Evolutionary conservation across 2,888 invertebrate species (phyloP).

Genomic region (Spodoptera exigua): DNA sequence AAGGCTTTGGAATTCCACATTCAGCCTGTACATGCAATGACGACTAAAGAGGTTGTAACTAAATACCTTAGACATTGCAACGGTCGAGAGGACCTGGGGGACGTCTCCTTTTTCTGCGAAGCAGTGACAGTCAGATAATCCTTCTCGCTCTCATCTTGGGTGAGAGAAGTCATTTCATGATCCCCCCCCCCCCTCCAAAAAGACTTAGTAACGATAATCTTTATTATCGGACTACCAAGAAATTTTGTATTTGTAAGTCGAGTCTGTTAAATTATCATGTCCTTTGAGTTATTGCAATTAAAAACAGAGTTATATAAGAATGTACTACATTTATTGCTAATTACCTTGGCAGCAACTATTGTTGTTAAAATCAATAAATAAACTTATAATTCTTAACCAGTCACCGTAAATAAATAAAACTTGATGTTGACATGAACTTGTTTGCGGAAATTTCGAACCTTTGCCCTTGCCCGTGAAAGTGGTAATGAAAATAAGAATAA

Average conservation of each 20-base stretch:
- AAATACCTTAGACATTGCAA: slow-evolving; percentile 1
- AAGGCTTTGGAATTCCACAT: no score
- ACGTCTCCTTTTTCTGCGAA: no score
- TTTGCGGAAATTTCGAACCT: slow-evolving; percentile 33
- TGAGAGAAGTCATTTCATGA: no score
- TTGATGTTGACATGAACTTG: slow-evolving; percentile 16
- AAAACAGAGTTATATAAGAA: no score
- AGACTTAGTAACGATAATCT: slow-evolving; percentile 18
- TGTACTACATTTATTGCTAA: no score
- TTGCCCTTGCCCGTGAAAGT: slow-evolving; percentile 31
- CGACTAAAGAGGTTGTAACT: slow-evolving; percentile 18
- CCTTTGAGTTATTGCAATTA: slow-evolving; percentile 11
- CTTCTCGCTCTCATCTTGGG: no score
- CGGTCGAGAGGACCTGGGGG: no score
- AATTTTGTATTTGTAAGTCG: slow-evolving; percentile 43
- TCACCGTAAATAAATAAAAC: slow-evolving; percentile 20
- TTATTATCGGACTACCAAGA: slow-evolving; percentile 39
- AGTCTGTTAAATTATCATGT: slow-evolving; percentile 17
- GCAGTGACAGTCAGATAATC: no score
- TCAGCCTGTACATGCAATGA: neutral
- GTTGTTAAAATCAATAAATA: no score
- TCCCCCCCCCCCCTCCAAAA: no score
- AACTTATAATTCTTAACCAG: neutral
- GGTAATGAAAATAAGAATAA: slow-evolving; percentile 13
- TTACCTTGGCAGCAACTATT: neutral